Evolutionary conservation across 2,113 vertebrate genomes (phyloP), one percentile per base, ranked within the genome.

Genomic region (Pluvialis apricaria): DNA sequence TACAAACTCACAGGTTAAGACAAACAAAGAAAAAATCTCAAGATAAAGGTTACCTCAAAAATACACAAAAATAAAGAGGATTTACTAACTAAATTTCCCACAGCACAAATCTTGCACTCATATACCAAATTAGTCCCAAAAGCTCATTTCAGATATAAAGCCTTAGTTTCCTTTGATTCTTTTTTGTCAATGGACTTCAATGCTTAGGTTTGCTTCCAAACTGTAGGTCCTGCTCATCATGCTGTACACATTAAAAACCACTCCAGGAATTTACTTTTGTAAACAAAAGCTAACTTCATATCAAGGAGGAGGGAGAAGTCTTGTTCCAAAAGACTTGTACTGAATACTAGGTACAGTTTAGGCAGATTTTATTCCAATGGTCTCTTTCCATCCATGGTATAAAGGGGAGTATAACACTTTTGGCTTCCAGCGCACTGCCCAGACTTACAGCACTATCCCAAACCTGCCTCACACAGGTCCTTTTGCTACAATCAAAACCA

Each of bases 381-480:
- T 42, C 1, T 1, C 28, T 61, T 80, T 77, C 47, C 38, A 13
- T 21, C 0, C 1, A 21, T 15, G 6, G 2, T 22, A 40, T n/a
- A 17, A 65, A 52, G 19, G 10, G 13, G 4, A 65, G 13, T 28
- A 10, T 17, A 36, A 8, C 8, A 45, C 36, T 15, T 47, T n/a
- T 60, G 40, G 31, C 26, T 61, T 73, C 40, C 54, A 68, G 68
- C 0, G 0, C 19, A 11, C 47, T 55, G 21, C 25, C 26, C n/a
- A 87, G 25, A 12, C 24, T 73, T 68, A 32, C 47, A 21, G 31
- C 49, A 68, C n/a, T 55, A 34, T 49, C 11, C n/a, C 10, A 38
- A 62, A 25, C 15, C 12, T 66, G 22, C 13, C 22, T 76, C 32
- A 25, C 28, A 34, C 10, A 57, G 32, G 9, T 44, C 31, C 22